Evolutionary conservation across 2,797 vertebrate species (phyloP).

Genomic region (Hippoglossus hippoglossus): DNA sequence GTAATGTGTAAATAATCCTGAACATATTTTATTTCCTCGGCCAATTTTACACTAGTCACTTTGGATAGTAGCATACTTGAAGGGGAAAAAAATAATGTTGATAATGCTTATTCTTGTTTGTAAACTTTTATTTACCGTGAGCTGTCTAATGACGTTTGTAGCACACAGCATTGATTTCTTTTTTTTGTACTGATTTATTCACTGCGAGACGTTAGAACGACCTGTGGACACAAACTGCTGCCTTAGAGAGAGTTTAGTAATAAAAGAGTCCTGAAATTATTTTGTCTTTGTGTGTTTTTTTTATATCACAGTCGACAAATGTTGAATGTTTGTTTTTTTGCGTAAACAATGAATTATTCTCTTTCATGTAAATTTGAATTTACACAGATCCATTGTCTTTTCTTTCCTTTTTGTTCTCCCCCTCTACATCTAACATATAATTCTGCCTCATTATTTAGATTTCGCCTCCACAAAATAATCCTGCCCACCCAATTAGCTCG

Average conservation of each 20-base stretch:
- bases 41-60: slow-evolving; percentile 86
- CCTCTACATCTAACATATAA: slow-evolving; percentile 33
- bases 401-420: background rate
- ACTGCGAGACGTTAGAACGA: slow-evolving; percentile 70
- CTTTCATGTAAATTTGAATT: slow-evolving; percentile 31
- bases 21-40: slow-evolving; percentile 69
- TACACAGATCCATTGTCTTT: slow-evolving; percentile 16
- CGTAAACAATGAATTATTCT: slow-evolving; percentile 13
- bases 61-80: slow-evolving; percentile 84
- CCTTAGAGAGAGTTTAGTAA: slow-evolving; percentile 82
- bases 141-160: slow-evolving; percentile 76
- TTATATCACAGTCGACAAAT: background rate
- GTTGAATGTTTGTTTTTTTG: slow-evolving; percentile 6
- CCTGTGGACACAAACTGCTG: slow-evolving; percentile 78
- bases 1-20: slow-evolving; percentile 76
- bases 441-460: slow-evolving; percentile 46
- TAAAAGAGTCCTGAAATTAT: slow-evolving; percentile 66
- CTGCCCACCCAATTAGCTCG: slow-evolving; percentile 68
- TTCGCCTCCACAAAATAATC: slow-evolving; percentile 63
- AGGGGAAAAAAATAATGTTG: slow-evolving; percentile 79
- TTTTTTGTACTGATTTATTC: slow-evolving; percentile 70
- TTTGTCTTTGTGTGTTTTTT: slow-evolving; percentile 4
- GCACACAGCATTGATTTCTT: slow-evolving; percentile 69
- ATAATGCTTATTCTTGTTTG: slow-evolving; percentile 65
- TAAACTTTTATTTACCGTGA: slow-evolving; percentile 70